These are phyloP conservation scores for Enteromius mattozi DNA, from an alignment of 2,797 vertebrate genomes.

Conservation along the genomic window DNA sequence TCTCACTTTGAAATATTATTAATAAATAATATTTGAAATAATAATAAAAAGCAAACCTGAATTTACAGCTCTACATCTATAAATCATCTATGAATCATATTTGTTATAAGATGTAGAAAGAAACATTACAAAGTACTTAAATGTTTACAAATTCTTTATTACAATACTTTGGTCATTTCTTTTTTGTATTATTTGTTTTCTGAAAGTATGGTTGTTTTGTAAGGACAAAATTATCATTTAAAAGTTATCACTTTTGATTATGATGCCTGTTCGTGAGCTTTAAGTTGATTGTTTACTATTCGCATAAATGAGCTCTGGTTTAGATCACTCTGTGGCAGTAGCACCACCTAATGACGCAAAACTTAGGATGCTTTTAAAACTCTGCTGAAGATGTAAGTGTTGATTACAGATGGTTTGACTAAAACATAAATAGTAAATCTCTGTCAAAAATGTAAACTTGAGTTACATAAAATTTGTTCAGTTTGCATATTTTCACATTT, in stretches of 20 bases:
- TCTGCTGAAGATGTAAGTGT: slow-evolving; percentile 5
- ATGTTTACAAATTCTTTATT: not conserved
- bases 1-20: not conserved
- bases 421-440: not conserved
- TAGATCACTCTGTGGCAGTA: slow-evolving; percentile 14
- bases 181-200: not conserved
- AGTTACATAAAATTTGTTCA: slow-evolving; percentile 3
- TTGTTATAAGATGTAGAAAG: not conserved
- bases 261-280: not conserved
- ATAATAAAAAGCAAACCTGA: not conserved
- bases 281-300: not conserved
- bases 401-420: not conserved
- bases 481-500: not conserved
- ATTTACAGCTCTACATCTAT: not conserved
- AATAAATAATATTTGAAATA: too few relatives aligned
- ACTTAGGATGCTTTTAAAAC: not conserved
- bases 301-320: not conserved
- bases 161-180: not conserved
- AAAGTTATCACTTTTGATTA: not conserved
- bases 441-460: not conserved
- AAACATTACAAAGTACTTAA: not conserved
- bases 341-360: slow-evolving; percentile 25
- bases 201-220: not conserved
- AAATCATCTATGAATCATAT: not conserved
- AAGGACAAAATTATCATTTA: not conserved